Evolutionary conservation across 2,113 vertebrate genomes (phyloP), one percentile per base, ranked within the genome.

Genomic region (Siphamia tubifer): DNA sequence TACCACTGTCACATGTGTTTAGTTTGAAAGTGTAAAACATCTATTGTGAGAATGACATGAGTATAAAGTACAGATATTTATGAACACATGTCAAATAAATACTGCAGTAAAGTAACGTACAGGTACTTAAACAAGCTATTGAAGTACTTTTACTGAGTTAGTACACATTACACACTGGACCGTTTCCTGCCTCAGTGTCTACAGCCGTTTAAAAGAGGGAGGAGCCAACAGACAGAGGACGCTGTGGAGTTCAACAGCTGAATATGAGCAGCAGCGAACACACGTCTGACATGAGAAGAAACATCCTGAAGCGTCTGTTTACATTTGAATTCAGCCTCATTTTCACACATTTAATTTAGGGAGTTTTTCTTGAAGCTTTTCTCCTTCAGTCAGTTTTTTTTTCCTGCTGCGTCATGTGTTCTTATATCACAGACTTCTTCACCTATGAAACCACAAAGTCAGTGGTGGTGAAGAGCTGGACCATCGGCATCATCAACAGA

Each of bases 391-490:
- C n/a, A 19, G 6, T 15, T 10, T 3, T 12, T 28, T 0, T 36
- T 19, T 15, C 23, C 40, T 8, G 31, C 39, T 1, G 78, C 39
- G n/a, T n/a, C n/a, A 92, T 90, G 90, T 95, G 94, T 94, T 90
- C 90, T 36, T 98, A 91, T 55, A 56, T 97, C 5, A 92, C 79
- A 5, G 88, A 94, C 61, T 97, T 98, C 89, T 96, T 98, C 84
- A 95, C 95, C 17, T 98, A 98, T 19, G 96, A 98, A 91, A 98
- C 96, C 40, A 94, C 96, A 54, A 98, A 97, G 87, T 95, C 96
- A 0, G 96, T 98, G 91, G 95, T 98, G 39, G 96, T 98, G 55
- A 96, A 96, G 89, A 98, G 96, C 89, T 96, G 96, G 95, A 96
- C 95, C 68, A 94, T 98, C 8, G 96, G 96, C 45, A 92, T 94